Evolutionary conservation across 1,140 invertebrate species (phyloP), one percentile per base, ranked within the genome.

Genomic region (Drosophila serrata): DNA sequence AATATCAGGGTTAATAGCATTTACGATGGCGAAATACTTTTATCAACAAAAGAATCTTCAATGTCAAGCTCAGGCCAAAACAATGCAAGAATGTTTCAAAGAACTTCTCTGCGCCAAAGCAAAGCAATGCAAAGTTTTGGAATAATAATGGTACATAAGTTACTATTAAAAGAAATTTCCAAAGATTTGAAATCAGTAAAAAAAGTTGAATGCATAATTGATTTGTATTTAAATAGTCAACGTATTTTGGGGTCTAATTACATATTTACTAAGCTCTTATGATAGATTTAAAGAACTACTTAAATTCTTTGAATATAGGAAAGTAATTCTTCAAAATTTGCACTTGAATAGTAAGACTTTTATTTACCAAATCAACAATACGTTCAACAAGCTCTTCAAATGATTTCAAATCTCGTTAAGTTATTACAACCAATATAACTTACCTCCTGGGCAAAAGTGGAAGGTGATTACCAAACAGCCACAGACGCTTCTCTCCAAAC

Each of bases 381-480:
- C 15, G 4, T 35, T 33, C 7, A n/a, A n/a, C n/a, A n/a, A n/a
- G n/a, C n/a, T n/a, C n/a, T n/a, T n/a, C 2, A 19, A 51, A 51
- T 7, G 7, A 51, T 22, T 51, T 51, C 49, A 51, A 51, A 15
- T 17, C 29, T 35, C 49, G 13, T 15, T 4, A 6, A n/a, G 4
- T 6, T 29, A 0, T 46, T n/a, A 39, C 13, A 2, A 27, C 4
- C 1, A 1, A 7, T 17, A 15, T 40, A 22, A 42, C 92, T 93
- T 93, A 97, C 96, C 96, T 96, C 93, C 96, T 95, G 64, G 96
- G 96, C 80, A 97, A 93, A 81, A 97, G 94, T 78, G 96, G 96
- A 92, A 97, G 94, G 92, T 96, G 96, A 94, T 96, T 97, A 91
- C 96, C 96, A 93, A 97, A 96, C 92, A 97, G 95, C 96, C 96